Conservation (phyloP, 2,113 vertebrate species). For the Hipposideros armiger region DNA sequence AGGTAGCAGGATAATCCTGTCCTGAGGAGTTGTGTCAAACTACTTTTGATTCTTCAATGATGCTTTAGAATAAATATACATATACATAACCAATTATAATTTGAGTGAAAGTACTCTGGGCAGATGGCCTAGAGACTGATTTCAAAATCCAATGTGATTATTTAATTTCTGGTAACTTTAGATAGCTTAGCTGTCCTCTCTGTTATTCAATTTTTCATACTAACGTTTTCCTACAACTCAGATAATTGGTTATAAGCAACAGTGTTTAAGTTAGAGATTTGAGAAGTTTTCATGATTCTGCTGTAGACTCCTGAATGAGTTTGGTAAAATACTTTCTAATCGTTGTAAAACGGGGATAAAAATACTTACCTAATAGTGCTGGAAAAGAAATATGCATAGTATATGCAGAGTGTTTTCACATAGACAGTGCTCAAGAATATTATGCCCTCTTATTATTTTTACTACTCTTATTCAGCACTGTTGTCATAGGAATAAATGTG, state of each 20-base stretch:
- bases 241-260: not conserved
- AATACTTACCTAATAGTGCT: not conserved
- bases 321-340: not conserved
- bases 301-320: not conserved
- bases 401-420: not conserved
- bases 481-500: not conserved
- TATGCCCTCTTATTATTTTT: not conserved
- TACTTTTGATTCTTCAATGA: not conserved
- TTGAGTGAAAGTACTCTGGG: not conserved
- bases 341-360: not conserved
- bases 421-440: not conserved
- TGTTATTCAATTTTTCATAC: not conserved
- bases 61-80: not conserved
- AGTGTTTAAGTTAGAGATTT: not conserved
- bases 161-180: not conserved
- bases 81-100: not conserved
- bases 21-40: not conserved
- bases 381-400: not conserved
- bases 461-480: not conserved
- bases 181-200: not conserved
- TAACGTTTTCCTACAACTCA: not conserved
- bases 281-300: not conserved
- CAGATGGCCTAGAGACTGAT: not conserved
- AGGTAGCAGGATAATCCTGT: not conserved
- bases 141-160: constrained; percentile 21